Evolutionary conservation across 2,888 invertebrate genomes (phyloP).

Genomic region (Eudemis profundana): DNA sequence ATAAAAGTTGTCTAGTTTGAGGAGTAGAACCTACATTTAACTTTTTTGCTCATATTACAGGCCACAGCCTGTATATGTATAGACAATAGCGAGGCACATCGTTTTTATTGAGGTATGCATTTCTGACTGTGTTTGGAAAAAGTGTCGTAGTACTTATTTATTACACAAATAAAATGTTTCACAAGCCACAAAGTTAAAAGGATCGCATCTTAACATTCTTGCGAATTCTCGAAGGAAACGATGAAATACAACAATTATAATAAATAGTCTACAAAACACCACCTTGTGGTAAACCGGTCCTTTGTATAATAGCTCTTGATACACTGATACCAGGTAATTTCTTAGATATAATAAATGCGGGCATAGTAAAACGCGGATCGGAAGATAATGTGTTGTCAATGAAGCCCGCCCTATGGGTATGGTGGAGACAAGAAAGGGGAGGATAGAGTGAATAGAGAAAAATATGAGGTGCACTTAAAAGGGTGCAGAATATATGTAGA

Average conservation of each 20-base stretch:
- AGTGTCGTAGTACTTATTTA: no score
- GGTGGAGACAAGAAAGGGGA: constrained; percentile 42
- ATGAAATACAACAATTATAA: not conserved
- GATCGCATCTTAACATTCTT: no score
- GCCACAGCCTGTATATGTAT: no score
- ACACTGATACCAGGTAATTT: constrained; percentile 24
- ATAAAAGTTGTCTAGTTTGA: no score
- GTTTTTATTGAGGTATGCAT: no score
- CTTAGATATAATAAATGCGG: constrained; percentile 56
- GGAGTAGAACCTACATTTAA: no score
- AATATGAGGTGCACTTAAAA: constrained; percentile 5
- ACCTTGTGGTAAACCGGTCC: not conserved
- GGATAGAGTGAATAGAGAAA: constrained; percentile 33
- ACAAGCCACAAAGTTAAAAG: no score
- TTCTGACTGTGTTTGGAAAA: no score
- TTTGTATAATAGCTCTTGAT: constrained; percentile 11
- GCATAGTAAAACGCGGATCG: constrained; percentile 66
- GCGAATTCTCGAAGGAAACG: not conserved
- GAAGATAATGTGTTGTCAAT: constrained; percentile 73
- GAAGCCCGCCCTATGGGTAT: constrained; percentile 53
- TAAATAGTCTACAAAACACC: not conserved
- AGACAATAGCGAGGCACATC: no score
- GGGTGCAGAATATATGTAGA: not conserved
- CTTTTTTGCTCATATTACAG: no score
- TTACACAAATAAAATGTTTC: no score